These are phyloP conservation scores for Drosophila macrospina DNA, from an alignment of 2,888 invertebrate genomes.

Conservation along the genomic window DNA sequence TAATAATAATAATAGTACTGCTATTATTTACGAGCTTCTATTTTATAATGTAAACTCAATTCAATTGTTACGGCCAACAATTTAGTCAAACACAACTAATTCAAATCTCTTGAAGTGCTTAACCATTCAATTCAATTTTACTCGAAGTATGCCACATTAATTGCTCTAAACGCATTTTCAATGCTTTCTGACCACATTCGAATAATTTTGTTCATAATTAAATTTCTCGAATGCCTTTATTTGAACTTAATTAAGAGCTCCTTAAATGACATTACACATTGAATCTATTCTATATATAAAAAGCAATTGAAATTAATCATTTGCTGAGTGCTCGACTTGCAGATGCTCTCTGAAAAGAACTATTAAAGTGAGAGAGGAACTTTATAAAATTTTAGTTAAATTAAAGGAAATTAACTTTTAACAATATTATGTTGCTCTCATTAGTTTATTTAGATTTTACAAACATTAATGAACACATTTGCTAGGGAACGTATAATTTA, in stretches of 20 bases:
- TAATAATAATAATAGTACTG: conserved; percentile 12
- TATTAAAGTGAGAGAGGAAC: too few relatives aligned
- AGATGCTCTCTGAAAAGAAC: not conserved
- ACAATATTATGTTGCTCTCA: too few relatives aligned
- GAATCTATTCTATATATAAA: not conserved
- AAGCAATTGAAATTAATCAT: not conserved
- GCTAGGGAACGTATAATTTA: too few relatives aligned
- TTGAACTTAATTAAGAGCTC: not conserved
- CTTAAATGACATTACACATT: not conserved
- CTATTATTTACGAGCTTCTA: conserved; percentile 6
- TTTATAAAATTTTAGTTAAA: too few relatives aligned
- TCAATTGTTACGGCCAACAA: conserved; percentile 2
- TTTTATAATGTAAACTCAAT: conserved; percentile 13
- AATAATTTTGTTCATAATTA: not conserved
- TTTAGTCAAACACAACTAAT: not conserved
- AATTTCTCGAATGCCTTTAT: not conserved
- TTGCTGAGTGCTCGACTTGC: not conserved
- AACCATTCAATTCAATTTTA: not conserved
- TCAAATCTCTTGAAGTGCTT: not conserved
- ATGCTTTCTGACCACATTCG: not conserved
- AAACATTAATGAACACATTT: too few relatives aligned
- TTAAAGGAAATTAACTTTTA: too few relatives aligned
- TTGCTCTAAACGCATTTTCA: not conserved
- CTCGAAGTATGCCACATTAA: not conserved
- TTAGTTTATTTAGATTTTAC: too few relatives aligned